These are phyloP conservation scores for Eubasilissa splendida DNA, from an alignment of 2,888 invertebrate genomes.

Conservation along the genomic window DNA sequence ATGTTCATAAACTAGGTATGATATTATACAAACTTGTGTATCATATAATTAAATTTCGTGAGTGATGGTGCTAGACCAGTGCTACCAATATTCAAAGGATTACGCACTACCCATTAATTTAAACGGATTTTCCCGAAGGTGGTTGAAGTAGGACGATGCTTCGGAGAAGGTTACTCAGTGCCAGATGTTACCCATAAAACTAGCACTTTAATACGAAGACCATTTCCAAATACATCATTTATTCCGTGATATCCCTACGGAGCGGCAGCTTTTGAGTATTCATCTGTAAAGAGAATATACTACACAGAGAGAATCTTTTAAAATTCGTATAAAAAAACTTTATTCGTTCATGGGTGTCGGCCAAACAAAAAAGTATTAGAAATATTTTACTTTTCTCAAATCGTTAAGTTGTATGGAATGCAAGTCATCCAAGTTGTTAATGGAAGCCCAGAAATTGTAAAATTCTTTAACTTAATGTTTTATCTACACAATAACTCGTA, in stretches of 20 bases:
- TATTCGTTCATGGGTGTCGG: no score
- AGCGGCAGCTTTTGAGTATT: neutral
- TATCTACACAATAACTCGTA: conserved; percentile 33
- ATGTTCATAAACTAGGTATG: no score
- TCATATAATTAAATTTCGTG: no score
- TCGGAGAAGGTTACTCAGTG: conserved; percentile 8
- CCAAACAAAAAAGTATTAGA: no score
- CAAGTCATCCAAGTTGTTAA: no score
- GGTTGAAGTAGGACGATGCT: neutral
- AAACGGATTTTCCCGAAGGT: neutral
- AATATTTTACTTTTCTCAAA: no score
- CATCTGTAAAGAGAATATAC: neutral
- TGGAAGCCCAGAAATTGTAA: conserved; percentile 31
- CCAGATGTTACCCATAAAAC: conserved; percentile 20
- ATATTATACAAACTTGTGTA: no score
- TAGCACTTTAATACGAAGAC: neutral
- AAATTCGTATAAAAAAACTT: no score
- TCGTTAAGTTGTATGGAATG: no score
- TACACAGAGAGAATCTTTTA: no score
- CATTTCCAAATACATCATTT: conserved; percentile 13
- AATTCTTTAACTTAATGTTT: conserved; percentile 40
- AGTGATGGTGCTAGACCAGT: no score
- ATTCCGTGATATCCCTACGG: neutral
- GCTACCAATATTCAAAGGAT: no score
- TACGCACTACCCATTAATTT: neutral